Evolutionary conservation across 37 sponge, comb jelly and placozoan genomes (phyloP).

Genomic region (Eunapius fragilis): DNA sequence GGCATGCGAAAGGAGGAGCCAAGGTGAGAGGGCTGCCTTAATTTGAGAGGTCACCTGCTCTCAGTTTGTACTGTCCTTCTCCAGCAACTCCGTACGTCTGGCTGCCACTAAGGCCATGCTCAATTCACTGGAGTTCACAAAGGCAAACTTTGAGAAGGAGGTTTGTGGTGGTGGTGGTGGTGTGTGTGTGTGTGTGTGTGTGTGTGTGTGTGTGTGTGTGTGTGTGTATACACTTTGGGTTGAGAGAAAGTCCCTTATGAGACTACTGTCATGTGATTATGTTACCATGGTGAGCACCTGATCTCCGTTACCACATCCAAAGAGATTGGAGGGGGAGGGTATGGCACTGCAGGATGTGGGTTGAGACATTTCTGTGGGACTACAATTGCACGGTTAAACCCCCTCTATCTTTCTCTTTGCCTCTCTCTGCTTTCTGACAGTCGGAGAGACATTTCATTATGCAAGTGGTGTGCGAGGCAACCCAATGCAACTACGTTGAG

Average conservation of each 20-base stretch:
- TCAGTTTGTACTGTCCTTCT: not conserved
- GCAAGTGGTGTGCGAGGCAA: slow-evolving; percentile 96
- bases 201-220: too few relatives aligned
- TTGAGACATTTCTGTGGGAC: too few relatives aligned
- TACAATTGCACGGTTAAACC: too few relatives aligned
- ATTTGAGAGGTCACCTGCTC: not conserved
- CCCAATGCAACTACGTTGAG: slow-evolving; percentile 56
- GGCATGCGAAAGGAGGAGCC: slow-evolving; percentile 99
- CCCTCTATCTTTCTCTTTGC: not conserved
- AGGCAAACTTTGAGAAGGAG: slow-evolving; percentile 95
- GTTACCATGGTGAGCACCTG: not conserved
- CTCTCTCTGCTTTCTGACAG: slow-evolving; percentile 25
- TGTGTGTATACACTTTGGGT: too few relatives aligned
- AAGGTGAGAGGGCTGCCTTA: slow-evolving; percentile 35
- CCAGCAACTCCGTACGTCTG: slow-evolving; percentile 77
- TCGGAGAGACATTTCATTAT: slow-evolving; percentile 95
- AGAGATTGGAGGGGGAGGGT: not conserved
- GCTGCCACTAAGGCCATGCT: slow-evolving; percentile 92
- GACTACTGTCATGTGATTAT: too few relatives aligned
- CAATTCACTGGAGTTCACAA: slow-evolving; percentile 96
- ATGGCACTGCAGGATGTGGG: not conserved
- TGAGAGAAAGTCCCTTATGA: too few relatives aligned
- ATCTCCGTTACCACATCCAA: not conserved
- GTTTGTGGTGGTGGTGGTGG: slow-evolving; percentile 24
- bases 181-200: too few relatives aligned